These are phyloP conservation scores for Poecile montanus DNA, from an alignment of 2,797 vertebrate genomes.

Conservation along the genomic window DNA sequence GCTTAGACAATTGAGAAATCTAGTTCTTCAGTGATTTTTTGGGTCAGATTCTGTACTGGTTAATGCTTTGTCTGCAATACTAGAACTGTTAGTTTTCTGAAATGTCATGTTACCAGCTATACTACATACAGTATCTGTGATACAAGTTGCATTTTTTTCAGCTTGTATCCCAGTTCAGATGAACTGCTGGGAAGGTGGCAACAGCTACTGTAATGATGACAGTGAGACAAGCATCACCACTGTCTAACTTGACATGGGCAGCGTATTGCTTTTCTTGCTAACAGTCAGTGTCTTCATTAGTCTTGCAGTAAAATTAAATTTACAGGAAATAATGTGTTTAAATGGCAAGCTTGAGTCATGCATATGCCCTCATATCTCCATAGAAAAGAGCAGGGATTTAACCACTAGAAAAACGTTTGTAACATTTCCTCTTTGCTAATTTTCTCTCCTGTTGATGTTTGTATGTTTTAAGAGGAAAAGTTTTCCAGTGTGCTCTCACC, in stretches of 20 bases:
- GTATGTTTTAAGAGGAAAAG: background rate
- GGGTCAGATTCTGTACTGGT: background rate
- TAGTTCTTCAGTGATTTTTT: background rate
- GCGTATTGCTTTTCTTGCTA: background rate
- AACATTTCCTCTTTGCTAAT: background rate
- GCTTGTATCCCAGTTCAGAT: background rate
- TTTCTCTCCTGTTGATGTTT: background rate
- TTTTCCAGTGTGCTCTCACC: background rate
- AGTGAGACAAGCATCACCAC: background rate
- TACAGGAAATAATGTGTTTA: background rate
- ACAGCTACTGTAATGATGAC: background rate
- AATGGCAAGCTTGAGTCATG: background rate
- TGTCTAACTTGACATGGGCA: background rate
- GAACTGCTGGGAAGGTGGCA: background rate
- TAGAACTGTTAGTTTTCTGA: background rate
- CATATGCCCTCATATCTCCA: background rate
- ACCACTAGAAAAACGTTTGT: background rate
- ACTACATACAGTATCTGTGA: accelerated
- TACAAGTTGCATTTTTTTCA: background rate
- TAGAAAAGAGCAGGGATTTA: background rate
- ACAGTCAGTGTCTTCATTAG: background rate
- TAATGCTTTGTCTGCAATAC: background rate
- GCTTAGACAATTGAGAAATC: background rate
- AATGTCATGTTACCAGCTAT: background rate
- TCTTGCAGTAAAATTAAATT: background rate